These are phyloP conservation scores for Plutomurus gul DNA, from an alignment of 1,140 invertebrate genomes.

Conservation along the genomic window DNA sequence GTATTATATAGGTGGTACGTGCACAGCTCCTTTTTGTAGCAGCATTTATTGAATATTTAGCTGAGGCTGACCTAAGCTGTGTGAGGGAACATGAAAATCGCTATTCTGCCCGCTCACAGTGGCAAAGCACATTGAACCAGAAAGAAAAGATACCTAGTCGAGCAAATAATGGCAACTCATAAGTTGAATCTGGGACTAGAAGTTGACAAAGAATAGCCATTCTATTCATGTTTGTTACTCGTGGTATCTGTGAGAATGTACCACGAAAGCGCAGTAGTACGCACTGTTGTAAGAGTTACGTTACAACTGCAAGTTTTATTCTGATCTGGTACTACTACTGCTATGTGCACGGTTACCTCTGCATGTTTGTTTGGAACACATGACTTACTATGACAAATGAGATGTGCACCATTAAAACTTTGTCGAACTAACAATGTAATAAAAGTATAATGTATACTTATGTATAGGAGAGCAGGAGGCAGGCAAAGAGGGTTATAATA, in stretches of 20 bases:
- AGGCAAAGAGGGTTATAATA: too few species aligned
- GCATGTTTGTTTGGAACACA: too few species aligned
- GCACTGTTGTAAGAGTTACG: background rate
- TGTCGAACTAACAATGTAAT: background rate
- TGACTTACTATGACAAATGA: slow-evolving; percentile 13
- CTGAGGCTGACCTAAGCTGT: too few species aligned
- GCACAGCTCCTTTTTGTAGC: too few species aligned
- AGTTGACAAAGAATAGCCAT: background rate
- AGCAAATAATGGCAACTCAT: background rate
- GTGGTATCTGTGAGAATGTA: background rate
- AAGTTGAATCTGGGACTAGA: background rate
- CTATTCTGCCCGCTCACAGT: too few species aligned
- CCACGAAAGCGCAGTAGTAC: background rate
- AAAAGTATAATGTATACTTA: too few species aligned
- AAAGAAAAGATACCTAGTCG: background rate
- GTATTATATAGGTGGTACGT: too few species aligned
- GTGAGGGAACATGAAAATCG: too few species aligned
- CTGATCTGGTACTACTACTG: background rate
- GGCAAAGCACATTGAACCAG: too few species aligned
- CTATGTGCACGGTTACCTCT: background rate
- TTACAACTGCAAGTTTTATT: background rate
- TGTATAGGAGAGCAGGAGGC: too few species aligned
- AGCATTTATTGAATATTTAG: too few species aligned
- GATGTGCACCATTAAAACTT: slow-evolving; percentile 6
- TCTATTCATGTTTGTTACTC: background rate